These are phyloP conservation scores for Drosophila trapezifrons DNA, from an alignment of 1,140 invertebrate genomes.

Conservation along the genomic window DNA sequence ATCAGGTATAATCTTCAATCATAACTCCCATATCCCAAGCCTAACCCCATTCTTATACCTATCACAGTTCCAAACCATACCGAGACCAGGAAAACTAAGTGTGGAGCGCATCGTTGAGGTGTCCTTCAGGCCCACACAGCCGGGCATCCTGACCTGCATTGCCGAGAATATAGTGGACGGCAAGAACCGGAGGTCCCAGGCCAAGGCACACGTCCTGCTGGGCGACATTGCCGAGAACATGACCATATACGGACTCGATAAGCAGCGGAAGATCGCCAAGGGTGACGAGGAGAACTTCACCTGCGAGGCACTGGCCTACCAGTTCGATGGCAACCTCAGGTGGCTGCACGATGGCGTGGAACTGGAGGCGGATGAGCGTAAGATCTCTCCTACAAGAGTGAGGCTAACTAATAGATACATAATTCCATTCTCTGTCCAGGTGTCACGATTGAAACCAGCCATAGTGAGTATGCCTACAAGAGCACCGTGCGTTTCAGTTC, in stretches of 20 bases:
- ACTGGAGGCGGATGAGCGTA: slow-evolving; percentile 38
- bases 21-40: not conserved
- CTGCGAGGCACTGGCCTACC: slow-evolving; percentile 86
- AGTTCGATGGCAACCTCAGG: slow-evolving; percentile 84
- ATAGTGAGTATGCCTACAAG: slow-evolving; percentile 67
- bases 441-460: slow-evolving; percentile 39
- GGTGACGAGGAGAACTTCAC: slow-evolving; percentile 85
- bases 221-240: slow-evolving; percentile 71
- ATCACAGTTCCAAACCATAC: slow-evolving; percentile 47
- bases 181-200: slow-evolving; percentile 11
- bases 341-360: slow-evolving; percentile 81
- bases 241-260: slow-evolving; percentile 59
- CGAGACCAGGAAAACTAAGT: slow-evolving; percentile 41
- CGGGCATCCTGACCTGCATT: slow-evolving; percentile 79
- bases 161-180: slow-evolving; percentile 70
- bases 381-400: not conserved
- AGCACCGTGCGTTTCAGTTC: slow-evolving; percentile 60
- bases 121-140: slow-evolving; percentile 62
- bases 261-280: slow-evolving; percentile 81
- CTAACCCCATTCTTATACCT: not conserved
- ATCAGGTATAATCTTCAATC: slow-evolving; percentile 14
- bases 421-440: not conserved
- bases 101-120: slow-evolving; percentile 68
- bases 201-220: slow-evolving; percentile 59
- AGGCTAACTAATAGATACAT: not conserved